Conservation (phyloP, 2,888 invertebrate species). For the Eilema griseolum region DNA sequence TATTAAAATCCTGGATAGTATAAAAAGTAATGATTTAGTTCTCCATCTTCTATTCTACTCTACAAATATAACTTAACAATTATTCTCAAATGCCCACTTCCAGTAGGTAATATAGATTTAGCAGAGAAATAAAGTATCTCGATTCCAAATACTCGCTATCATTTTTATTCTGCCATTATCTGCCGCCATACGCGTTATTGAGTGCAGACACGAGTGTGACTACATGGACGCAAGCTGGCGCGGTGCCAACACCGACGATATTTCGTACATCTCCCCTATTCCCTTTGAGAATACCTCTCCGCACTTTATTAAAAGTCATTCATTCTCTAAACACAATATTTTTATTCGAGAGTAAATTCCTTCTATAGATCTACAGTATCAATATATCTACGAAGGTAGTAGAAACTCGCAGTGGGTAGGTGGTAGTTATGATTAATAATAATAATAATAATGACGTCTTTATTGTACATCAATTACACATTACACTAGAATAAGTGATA, state of each 20-base stretch:
- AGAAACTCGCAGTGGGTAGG: background rate
- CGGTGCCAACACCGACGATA: constrained; percentile 43
- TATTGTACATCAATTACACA: too few relatives aligned
- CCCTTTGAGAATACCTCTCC: constrained; percentile 24
- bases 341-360: constrained; percentile 16
- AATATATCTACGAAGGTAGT: background rate
- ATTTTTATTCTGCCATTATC: constrained; percentile 52
- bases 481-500: too few relatives aligned
- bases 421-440: too few relatives aligned
- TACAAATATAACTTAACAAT: background rate
- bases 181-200: constrained; percentile 39
- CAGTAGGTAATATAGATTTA: background rate
- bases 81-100: background rate
- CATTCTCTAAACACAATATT: constrained; percentile 24
- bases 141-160: constrained; percentile 7
- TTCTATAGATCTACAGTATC: constrained; percentile 12
- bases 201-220: constrained; percentile 33
- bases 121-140: background rate
- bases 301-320: constrained; percentile 42
- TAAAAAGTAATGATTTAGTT: too few relatives aligned
- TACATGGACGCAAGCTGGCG: constrained; percentile 48
- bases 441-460: too few relatives aligned
- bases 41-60: too few relatives aligned
- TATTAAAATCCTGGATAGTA: too few relatives aligned
- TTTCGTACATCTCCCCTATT: constrained; percentile 36